Conservation (phyloP, 2,113 vertebrate species). For the Notothenia coriiceps region DNA sequence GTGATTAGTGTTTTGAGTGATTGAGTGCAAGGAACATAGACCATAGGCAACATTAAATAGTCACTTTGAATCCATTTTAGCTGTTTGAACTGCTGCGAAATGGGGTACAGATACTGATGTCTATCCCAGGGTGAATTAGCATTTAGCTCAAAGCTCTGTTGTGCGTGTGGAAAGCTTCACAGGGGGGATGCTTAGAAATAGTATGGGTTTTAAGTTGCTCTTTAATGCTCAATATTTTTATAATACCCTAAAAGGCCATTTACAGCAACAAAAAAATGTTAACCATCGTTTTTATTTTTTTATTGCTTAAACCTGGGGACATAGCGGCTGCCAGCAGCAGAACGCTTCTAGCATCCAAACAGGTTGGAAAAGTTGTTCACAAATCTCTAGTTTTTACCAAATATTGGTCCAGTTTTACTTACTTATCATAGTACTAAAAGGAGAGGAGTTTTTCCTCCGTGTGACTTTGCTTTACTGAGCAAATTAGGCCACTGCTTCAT, state of each 20-base stretch:
- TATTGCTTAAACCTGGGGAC: slow-evolving; percentile 1
- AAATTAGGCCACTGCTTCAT: slow-evolving; percentile 71
- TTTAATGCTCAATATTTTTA: not conserved
- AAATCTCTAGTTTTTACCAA: not conserved
- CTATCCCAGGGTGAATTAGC: not conserved
- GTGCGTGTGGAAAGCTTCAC: not conserved
- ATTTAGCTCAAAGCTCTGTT: not conserved
- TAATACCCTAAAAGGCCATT: not conserved
- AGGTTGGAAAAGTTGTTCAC: slow-evolving; percentile 1
- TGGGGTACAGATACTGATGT: no score
- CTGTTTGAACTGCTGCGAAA: no score
- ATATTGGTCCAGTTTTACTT: slow-evolving; percentile 3
- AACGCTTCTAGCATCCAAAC: not conserved
- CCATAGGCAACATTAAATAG: not conserved
- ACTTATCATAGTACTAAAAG: slow-evolving; percentile 12
- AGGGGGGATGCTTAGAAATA: no score
- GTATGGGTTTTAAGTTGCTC: no score
- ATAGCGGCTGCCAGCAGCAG: not conserved
- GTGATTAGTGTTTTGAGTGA: not conserved
- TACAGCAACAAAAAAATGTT: not conserved
- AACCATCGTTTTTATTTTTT: not conserved
- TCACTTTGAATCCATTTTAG: not conserved
- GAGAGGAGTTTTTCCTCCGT: slow-evolving; percentile 24
- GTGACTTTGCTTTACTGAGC: slow-evolving; percentile 45
- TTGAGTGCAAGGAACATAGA: not conserved